These are phyloP conservation scores for Drosophila aff. DNA, from an alignment of 1,140 invertebrate species.

Conservation along the genomic window DNA sequence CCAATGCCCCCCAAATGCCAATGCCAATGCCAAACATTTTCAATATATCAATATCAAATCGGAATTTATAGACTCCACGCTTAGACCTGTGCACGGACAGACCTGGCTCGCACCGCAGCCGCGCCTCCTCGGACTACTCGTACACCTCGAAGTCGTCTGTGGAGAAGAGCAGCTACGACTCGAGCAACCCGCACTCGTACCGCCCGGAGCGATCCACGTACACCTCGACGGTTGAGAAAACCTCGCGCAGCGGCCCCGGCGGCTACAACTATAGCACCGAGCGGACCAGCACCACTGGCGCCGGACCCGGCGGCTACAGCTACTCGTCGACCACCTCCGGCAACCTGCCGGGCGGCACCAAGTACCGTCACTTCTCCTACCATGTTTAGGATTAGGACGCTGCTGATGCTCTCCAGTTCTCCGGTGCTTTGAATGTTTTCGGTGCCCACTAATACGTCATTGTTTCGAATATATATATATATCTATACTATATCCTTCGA, in stretches of 20 bases:
- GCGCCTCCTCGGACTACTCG: constrained; percentile 88
- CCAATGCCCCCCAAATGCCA: constrained; percentile 28
- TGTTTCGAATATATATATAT: constrained; percentile 34
- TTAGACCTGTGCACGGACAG: constrained; percentile 93
- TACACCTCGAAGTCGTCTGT: constrained; percentile 90
- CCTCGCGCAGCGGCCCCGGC: constrained; percentile 88
- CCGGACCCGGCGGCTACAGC: constrained; percentile 92
- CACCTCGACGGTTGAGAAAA: constrained; percentile 89
- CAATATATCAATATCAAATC: constrained; percentile 75
- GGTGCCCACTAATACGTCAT: constrained; percentile 46
- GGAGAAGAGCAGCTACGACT: constrained; percentile 85
- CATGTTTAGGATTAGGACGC: constrained; percentile 88
- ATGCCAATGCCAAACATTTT: constrained; percentile 46
- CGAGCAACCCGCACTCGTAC: constrained; percentile 86
- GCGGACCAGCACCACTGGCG: constrained; percentile 88
- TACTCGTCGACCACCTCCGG: constrained; percentile 91
- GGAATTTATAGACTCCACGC: constrained; percentile 91
- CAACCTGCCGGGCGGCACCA: constrained; percentile 91
- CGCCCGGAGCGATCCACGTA: constrained; percentile 88
- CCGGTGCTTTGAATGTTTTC: constrained; percentile 37
- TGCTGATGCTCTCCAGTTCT: constrained; percentile 17
- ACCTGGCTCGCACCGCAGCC: constrained; percentile 87
- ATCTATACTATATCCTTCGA: constrained; percentile 17
- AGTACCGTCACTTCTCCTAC: constrained; percentile 93
- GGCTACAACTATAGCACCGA: constrained; percentile 91